phyloP scores from a whole-genome alignment of 2,113 vertebrate species.

The Larimichthys polyactis region DNA sequence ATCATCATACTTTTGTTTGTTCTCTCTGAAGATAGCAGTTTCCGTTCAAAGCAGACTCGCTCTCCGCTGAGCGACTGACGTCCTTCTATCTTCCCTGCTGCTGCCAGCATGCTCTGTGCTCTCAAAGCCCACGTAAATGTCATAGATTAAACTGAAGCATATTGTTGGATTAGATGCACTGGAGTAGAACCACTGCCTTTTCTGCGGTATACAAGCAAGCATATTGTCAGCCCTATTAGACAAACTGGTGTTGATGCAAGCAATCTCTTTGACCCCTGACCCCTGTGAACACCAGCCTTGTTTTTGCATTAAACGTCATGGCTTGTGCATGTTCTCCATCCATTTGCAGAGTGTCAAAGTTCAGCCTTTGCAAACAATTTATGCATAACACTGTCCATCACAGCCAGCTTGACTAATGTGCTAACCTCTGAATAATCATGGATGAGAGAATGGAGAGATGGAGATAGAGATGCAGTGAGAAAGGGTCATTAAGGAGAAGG shows the following conservation, averaged over 20 bases:
- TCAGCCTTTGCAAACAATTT: slow-evolving; percentile 69
- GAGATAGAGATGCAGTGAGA: slow-evolving; percentile 30
- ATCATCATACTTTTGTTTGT: slow-evolving; percentile 36
- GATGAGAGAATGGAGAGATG: slow-evolving; percentile 4
- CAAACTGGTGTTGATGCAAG: slow-evolving; percentile 50
- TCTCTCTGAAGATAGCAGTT: slow-evolving; percentile 37
- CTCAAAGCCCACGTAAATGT: slow-evolving; percentile 60
- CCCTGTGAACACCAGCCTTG: slow-evolving; percentile 41
- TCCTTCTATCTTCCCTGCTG: slow-evolving; percentile 26
- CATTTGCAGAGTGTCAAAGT: slow-evolving; percentile 70
- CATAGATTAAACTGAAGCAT: slow-evolving; percentile 60
- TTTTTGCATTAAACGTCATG: slow-evolving; percentile 47
- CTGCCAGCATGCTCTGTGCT: slow-evolving; percentile 30
- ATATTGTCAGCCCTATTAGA: slow-evolving; percentile 51
- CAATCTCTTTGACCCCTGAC: slow-evolving; percentile 61
- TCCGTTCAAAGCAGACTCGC: slow-evolving; percentile 33
- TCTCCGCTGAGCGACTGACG: slow-evolving; percentile 5
- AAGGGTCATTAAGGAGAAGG: slow-evolving; percentile 38
- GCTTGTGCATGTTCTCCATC: slow-evolving; percentile 66
- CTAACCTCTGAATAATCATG: slow-evolving; percentile 68
- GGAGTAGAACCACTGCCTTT: slow-evolving; percentile 50
- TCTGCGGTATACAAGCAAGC: slow-evolving; percentile 50
- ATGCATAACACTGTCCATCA: slow-evolving; percentile 69
- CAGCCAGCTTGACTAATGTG: slow-evolving; percentile 64
- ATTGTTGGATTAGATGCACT: slow-evolving; percentile 68